Conservation (phyloP, 2,113 vertebrate genomes). For the Epinephelus moara region DNA sequence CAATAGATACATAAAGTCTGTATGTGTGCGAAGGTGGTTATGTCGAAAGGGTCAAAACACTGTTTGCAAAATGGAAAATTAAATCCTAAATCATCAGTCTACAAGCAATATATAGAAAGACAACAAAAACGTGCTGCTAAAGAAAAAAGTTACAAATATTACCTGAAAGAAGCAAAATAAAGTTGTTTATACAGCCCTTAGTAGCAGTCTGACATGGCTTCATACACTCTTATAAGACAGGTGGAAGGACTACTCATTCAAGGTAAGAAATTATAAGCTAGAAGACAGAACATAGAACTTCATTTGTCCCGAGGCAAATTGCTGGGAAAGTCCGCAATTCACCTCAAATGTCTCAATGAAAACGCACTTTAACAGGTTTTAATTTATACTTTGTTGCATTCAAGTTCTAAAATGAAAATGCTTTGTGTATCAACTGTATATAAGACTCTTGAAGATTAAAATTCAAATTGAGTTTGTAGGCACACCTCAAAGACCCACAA, state of each 20-base stretch:
- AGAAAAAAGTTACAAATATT: neutral
- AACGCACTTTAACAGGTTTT: neutral
- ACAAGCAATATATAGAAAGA: neutral
- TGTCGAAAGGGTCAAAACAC: neutral
- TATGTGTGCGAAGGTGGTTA: neutral
- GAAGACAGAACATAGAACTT: too few species aligned
- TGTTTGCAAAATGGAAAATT: neutral
- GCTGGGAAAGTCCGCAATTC: neutral
- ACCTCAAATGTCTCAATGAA: neutral
- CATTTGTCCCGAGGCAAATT: too few species aligned
- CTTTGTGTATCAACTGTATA: neutral
- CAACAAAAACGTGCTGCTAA: neutral
- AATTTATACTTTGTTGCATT: neutral
- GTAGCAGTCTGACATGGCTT: neutral
- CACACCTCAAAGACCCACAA: neutral
- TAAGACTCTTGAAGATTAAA: neutral
- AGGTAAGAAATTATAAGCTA: neutral
- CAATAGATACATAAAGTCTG: neutral
- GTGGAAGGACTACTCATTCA: neutral
- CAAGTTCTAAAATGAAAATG: neutral
- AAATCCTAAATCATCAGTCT: neutral
- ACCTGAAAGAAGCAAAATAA: neutral
- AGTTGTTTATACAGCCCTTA: neutral
- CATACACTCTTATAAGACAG: neutral
- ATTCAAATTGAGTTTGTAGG: neutral